Percentiles rank a stretch among this genome's conserved stretches.
phyloP scores from a whole-genome alignment of 1,140 invertebrate species.

The Euura lappo region DNA sequence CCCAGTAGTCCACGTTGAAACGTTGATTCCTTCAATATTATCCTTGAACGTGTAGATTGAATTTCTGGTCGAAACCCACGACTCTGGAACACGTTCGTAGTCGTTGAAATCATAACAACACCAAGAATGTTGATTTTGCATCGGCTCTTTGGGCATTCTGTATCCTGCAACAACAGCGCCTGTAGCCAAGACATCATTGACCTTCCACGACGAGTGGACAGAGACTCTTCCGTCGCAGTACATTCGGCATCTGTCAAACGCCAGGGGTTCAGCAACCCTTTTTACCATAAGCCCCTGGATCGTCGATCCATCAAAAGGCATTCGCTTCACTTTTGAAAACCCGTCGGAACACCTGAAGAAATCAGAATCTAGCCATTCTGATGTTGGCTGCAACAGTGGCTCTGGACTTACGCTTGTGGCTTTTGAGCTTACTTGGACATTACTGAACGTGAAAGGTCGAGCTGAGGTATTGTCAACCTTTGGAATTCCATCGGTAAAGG shows the following conservation, averaged over 20 bases:
- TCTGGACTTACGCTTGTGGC: too few species aligned
- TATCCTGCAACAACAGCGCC: neutral
- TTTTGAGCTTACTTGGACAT: too few species aligned
- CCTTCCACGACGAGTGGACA: neutral
- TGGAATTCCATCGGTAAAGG: too few species aligned
- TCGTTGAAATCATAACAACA: neutral
- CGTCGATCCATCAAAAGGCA: neutral
- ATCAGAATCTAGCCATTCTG: too few species aligned
- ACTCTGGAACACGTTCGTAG: neutral
- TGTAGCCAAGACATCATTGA: neutral
- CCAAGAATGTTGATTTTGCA: neutral
- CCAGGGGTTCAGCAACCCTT: neutral
- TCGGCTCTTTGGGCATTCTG: neutral
- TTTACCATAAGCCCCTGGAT: neutral
- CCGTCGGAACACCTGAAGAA: too few species aligned
- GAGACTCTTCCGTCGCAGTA: neutral
- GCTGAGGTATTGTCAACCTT: too few species aligned
- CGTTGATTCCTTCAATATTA: neutral
- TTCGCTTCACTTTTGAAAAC: neutral
- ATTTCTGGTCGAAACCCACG: neutral
- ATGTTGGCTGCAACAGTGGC: too few species aligned
- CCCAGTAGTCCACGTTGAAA: neutral
- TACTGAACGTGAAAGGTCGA: too few species aligned
- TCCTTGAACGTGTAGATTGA: neutral
- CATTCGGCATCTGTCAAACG: neutral